phyloP scores from a whole-genome alignment of 30 jellyfish, hydroid and myxozoan species.

The Chrysaora quinquecirrha region DNA sequence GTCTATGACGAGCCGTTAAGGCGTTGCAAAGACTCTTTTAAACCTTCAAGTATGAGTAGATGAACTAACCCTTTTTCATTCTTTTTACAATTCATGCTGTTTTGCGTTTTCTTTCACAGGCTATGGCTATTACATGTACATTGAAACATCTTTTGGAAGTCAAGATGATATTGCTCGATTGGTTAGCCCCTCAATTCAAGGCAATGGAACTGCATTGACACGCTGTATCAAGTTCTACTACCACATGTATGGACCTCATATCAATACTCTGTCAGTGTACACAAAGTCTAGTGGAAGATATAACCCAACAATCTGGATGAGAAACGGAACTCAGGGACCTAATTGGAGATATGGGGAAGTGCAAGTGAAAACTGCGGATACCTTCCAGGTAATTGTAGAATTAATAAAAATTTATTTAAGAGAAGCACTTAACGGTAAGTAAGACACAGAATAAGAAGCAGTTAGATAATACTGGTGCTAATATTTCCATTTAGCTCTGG shows the following conservation, averaged over 20 bases:
- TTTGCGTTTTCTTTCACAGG: too few species aligned
- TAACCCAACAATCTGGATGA: conserved; percentile 79
- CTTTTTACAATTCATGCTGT: too few species aligned
- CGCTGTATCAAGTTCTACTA: conserved; percentile 89
- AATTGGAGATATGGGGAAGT: conserved; percentile 95
- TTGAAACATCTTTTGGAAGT: conserved; percentile 89
- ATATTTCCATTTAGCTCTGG: too few species aligned
- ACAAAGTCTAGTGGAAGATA: conserved; percentile 61
- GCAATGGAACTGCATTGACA: conserved; percentile 76
- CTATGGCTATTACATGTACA: conserved; percentile 85
- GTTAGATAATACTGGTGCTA: too few species aligned
- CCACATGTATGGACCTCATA: conserved; percentile 99
- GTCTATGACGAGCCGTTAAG: too few species aligned
- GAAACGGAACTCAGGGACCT: conserved; percentile 96
- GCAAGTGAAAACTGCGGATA: conserved; percentile 63
- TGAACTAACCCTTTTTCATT: too few species aligned
- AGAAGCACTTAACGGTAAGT: too few species aligned
- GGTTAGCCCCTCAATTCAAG: conserved; percentile 73
- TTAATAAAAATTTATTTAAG: too few species aligned
- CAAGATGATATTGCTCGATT: conserved; percentile 89
- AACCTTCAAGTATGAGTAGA: too few species aligned
- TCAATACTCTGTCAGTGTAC: conserved; percentile 83
- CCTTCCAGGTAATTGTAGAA: conserved; percentile 87
- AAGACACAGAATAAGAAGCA: too few species aligned
- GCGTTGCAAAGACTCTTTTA: too few species aligned